phyloP scores from a whole-genome alignment of 1,140 invertebrate genomes.

The Drosophila seguyi region DNA sequence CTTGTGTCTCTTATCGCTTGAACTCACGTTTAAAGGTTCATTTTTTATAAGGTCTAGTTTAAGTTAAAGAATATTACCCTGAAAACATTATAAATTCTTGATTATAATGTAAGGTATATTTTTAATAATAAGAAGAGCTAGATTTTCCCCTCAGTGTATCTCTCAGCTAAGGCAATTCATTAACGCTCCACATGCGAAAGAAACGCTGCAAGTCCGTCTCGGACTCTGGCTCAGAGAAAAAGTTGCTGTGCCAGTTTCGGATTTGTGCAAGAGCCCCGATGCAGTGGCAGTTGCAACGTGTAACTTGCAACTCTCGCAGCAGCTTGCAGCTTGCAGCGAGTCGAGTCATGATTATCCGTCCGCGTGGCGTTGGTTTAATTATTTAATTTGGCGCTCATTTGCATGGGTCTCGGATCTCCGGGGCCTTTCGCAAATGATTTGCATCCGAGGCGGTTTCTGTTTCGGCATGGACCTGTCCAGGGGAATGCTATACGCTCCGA shows the following conservation, averaged over 20 bases:
- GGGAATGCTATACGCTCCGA: conserved; percentile 27
- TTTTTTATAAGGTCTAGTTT: neutral
- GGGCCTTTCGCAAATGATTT: conserved; percentile 68
- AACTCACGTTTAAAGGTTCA: neutral
- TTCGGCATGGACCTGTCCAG: conserved; percentile 57
- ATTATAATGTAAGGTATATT: too few species aligned
- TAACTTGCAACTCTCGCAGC: conserved; percentile 29
- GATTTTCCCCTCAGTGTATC: neutral
- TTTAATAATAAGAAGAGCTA: neutral
- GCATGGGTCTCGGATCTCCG: conserved; percentile 42
- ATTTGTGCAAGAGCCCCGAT: conserved; percentile 52
- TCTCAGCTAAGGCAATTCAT: conserved; percentile 66
- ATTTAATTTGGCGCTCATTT: conserved; percentile 82
- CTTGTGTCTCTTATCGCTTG: neutral
- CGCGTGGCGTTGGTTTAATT: conserved; percentile 69
- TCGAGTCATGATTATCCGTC: conserved; percentile 37
- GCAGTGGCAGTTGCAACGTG: conserved; percentile 40
- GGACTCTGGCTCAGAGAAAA: conserved; percentile 68
- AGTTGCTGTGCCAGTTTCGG: conserved; percentile 81
- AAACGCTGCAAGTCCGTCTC: conserved; percentile 53
- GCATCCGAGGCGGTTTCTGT: conserved; percentile 59
- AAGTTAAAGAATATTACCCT: neutral
- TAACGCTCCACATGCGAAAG: conserved; percentile 76
- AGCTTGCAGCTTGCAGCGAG: conserved; percentile 12
- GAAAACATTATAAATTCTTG: too few species aligned